A percentile compares a stretch with the other conserved stretches of the same genome.
These are phyloP conservation scores for Alectura lathami DNA, from an alignment of 2,113 vertebrate genomes.

Conservation along the genomic window DNA sequence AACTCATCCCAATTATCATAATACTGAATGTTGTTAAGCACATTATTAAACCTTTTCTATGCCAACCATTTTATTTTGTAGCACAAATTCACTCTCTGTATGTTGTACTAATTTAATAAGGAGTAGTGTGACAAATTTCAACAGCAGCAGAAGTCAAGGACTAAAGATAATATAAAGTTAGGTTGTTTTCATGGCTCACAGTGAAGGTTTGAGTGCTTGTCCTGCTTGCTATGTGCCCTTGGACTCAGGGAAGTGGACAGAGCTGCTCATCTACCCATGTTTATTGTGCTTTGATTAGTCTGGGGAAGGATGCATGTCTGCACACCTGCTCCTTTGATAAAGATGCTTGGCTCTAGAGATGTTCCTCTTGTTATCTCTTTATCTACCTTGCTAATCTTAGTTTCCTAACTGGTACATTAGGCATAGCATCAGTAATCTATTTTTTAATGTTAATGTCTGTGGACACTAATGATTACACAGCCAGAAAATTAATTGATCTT, in stretches of 20 bases:
- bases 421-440: not conserved
- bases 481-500: not conserved
- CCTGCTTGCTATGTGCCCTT: not conserved
- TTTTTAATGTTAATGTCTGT: not conserved
- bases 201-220: not conserved
- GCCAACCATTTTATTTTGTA: not conserved
- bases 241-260: not conserved
- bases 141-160: not conserved
- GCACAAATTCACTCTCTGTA: not conserved
- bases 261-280: not conserved
- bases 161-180: not conserved
- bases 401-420: not conserved
- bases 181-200: not conserved
- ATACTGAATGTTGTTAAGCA: not conserved
- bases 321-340: not conserved
- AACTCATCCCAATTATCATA: not conserved
- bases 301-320: rapidly evolving
- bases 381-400: not conserved
- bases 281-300: not conserved
- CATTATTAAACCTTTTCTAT: not conserved
- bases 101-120: not conserved
- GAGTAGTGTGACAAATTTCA: not conserved
- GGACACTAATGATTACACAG: not conserved
- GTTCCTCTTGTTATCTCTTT: not conserved
- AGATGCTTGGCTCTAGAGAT: not conserved